phyloP scores from a whole-genome alignment of 2,888 invertebrate species.

The Rotaria macrura region DNA sequence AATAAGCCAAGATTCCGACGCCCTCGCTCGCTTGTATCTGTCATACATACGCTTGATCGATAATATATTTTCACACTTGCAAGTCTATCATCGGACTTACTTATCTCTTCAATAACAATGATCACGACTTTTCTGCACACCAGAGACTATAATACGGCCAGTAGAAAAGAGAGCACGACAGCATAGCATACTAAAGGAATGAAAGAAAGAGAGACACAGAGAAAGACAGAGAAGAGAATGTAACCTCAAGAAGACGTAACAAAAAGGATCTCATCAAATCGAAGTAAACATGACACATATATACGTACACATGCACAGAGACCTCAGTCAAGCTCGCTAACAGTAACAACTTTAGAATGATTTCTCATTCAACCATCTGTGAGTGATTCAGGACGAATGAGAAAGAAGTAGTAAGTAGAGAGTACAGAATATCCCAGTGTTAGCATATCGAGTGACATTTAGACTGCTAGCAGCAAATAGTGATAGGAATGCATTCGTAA shows the following conservation, averaged over 20 bases:
- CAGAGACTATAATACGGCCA: background rate
- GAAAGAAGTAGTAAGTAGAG: background rate
- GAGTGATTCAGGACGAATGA: background rate
- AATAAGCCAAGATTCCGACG: background rate
- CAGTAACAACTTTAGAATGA: background rate
- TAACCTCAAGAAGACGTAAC: background rate
- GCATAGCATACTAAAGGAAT: background rate
- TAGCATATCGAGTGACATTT: background rate
- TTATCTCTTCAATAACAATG: background rate
- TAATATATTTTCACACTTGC: background rate
- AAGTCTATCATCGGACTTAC: background rate
- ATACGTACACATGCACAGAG: background rate
- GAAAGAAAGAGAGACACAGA: background rate
- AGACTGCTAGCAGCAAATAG: background rate
- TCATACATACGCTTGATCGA: background rate
- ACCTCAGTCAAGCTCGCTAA: background rate
- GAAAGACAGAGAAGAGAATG: background rate
- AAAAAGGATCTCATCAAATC: background rate
- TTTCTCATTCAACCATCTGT: background rate
- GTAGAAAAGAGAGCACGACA: background rate
- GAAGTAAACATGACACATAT: background rate
- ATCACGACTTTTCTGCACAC: background rate
- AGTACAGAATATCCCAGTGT: background rate
- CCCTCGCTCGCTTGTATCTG: background rate
- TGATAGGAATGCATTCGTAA: background rate